Base-by-base conservation (phyloP, 2,888 invertebrate genomes). In the Horisme vitalbata region DNA sequence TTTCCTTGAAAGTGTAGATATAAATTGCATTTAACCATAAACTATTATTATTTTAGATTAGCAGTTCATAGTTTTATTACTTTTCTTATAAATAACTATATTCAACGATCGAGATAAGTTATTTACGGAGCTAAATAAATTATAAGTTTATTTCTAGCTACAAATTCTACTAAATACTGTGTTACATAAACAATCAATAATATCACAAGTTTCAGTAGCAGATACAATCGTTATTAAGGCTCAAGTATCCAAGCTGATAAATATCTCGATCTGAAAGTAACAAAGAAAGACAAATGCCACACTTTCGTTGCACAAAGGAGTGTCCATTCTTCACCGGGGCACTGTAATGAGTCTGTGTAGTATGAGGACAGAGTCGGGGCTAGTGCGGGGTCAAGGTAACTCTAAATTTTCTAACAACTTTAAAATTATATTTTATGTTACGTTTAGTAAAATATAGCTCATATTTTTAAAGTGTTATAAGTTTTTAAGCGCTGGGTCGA, bases 201-300 rank as follows among this genome's bases (percentile, higher is more conserved):
- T 55, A 51, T 46, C 41, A 48, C 43, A 46, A 46, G 43, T 54
- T 63, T 56, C 59, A 65, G 62, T 65, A 59, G 65, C 49, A 57
- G 65, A 71, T 71, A 54, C 45, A 56, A 66, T 69, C 70, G 36
- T 57, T 51, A 57, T 45, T 55, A 65, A 57, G 66, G 47, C 59
- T 63, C 61, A 52, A 59, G 61, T 64, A 68, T 62, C 67, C 65
- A 51, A 59, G 44, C 36, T 52, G 73, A 74, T 72, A 52, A 59
- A 50, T 72, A 74, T 72, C 72, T 62, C 61, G 57, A 61, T 63
- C 61, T 63, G 64, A 59, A 68, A 60, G 69, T 62, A 71, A 79
- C 79, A 79, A 81, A 80, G 79, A 79, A 74, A 83, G 83, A 84
- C 79, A 77, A 84, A 83, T 83, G 73, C 71, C 68, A 68, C 72